Evolutionary conservation across 2,888 invertebrate species (phyloP).

Genomic region (Ophraella communa): DNA sequence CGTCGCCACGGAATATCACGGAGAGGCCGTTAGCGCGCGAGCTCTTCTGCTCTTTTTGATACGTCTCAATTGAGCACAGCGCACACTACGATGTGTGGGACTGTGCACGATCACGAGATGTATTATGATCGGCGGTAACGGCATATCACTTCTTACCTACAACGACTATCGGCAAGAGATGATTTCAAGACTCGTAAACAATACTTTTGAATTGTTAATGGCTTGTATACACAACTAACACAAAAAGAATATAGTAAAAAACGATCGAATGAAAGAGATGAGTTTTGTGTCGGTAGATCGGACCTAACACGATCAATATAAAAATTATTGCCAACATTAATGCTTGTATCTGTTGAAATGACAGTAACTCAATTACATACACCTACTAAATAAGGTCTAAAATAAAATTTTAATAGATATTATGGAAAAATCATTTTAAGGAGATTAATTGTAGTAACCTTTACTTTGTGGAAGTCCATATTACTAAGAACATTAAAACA

Average conservation of each 20-base stretch:
- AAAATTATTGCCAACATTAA: background rate
- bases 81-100: slow-evolving; percentile 43
- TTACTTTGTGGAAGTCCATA: no score
- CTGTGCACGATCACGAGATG: slow-evolving; percentile 45
- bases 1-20: slow-evolving; percentile 3
- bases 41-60: slow-evolving; percentile 36
- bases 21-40: slow-evolving; percentile 1
- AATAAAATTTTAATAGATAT: no score
- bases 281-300: background rate
- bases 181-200: slow-evolving; percentile 45
- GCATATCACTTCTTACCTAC: slow-evolving; percentile 45
- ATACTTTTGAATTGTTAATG: slow-evolving; percentile 45
- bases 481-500: no score
- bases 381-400: no score
- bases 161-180: slow-evolving; percentile 38
- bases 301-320: background rate
- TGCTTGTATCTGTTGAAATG: no score
- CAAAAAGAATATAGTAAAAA: background rate
- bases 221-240: slow-evolving; percentile 20
- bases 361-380: no score
- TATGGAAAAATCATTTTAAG: no score
- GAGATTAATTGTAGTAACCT: no score
- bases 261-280: background rate
- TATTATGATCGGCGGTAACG: slow-evolving; percentile 46
- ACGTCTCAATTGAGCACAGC: slow-evolving; percentile 45